Evolutionary conservation across 2,888 invertebrate species (phyloP).

Genomic region (Molorchus minor): DNA sequence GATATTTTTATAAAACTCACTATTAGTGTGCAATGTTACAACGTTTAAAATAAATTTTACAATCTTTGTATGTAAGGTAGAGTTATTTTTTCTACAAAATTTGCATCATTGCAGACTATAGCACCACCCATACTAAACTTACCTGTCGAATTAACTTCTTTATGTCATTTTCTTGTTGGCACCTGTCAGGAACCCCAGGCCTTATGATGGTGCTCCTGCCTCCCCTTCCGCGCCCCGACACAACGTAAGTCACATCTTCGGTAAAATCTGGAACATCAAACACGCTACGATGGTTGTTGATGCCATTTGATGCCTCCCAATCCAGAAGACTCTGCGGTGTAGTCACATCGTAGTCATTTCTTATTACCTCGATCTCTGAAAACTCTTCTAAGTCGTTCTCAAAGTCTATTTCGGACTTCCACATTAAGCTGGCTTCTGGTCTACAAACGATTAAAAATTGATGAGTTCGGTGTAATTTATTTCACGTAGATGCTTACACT

Average conservation of each 20-base stretch:
- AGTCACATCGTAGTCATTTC: neutral
- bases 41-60: too few species aligned
- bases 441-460: conserved; percentile 7
- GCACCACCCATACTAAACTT: too few species aligned
- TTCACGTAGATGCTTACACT: neutral
- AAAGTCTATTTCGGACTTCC: conserved; percentile 22
- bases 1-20: too few species aligned
- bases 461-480: too few species aligned
- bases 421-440: conserved; percentile 15
- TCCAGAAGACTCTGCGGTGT: conserved; percentile 28
- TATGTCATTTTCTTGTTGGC: conserved; percentile 19
- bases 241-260: conserved; percentile 18
- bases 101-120: neutral
- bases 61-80: too few species aligned
- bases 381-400: conserved; percentile 24
- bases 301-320: conserved; percentile 22
- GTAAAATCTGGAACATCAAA: conserved; percentile 13
- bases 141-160: conserved; percentile 27
- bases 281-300: conserved; percentile 27
- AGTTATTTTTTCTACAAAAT: neutral
- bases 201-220: conserved; percentile 14
- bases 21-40: too few species aligned
- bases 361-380: conserved; percentile 26
- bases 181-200: conserved; percentile 15
- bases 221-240: conserved; percentile 36